A percentile compares a stretch with the other conserved stretches of the same genome.
Evolutionary conservation across 1,140 invertebrate species (phyloP).

Genomic region (Zophobas atratus): DNA sequence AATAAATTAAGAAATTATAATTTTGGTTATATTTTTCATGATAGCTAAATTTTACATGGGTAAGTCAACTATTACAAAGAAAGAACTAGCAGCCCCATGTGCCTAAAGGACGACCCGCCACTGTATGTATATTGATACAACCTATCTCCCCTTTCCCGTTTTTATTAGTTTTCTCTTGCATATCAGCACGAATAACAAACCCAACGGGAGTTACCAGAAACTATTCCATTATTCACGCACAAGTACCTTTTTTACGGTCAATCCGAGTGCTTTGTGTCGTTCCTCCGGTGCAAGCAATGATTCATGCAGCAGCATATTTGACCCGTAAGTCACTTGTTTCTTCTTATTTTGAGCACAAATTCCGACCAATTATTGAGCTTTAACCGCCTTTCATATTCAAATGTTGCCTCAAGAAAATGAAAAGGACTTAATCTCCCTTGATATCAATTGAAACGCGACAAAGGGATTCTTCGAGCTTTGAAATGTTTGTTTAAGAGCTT

Average conservation of each 20-base stretch:
- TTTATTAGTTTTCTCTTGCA: slow-evolving; percentile 9
- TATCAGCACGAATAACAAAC: slow-evolving; percentile 6
- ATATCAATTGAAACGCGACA: slow-evolving; percentile 30
- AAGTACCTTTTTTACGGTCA: slow-evolving; percentile 16
- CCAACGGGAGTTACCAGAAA: not conserved
- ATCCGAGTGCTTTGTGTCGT: slow-evolving; percentile 23
- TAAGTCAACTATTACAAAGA: not conserved
- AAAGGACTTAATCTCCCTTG: slow-evolving; percentile 9
- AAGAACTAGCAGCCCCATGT: not conserved
- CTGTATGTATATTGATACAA: not conserved
- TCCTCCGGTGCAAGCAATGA: slow-evolving; percentile 10
- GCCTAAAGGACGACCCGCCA: not conserved
- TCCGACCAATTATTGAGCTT: slow-evolving; percentile 31
- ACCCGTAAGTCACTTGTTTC: slow-evolving; percentile 29
- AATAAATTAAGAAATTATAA: too few species aligned
- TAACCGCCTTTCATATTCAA: slow-evolving; percentile 19
- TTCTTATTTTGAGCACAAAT: slow-evolving; percentile 1
- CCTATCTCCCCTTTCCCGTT: slow-evolving; percentile 5
- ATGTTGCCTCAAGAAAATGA: not conserved
- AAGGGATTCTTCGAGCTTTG: slow-evolving; percentile 36
- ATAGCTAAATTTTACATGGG: too few species aligned
- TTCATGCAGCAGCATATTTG: slow-evolving; percentile 34
- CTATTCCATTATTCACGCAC: slow-evolving; percentile 25
- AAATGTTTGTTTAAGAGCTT: slow-evolving; percentile 37
- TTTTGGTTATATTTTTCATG: too few species aligned